Conservation (phyloP, 2,113 vertebrate genomes). For the Leptosomus discolor region DNA sequence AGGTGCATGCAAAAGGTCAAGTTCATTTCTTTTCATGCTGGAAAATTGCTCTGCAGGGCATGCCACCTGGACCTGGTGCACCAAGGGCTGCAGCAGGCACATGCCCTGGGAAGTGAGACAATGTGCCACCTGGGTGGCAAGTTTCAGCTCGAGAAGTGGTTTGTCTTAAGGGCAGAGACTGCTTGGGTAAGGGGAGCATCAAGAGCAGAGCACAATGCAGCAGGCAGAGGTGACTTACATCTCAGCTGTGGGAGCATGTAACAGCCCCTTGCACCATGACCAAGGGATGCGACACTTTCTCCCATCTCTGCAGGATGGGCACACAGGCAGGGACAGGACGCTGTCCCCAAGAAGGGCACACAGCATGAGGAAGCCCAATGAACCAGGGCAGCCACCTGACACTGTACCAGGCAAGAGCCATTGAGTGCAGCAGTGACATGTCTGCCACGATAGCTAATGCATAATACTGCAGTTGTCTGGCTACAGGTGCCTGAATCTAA, state of each 20-base stretch:
- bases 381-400: background rate
- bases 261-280: background rate
- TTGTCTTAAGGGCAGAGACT: background rate
- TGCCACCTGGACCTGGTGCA: too few relatives aligned
- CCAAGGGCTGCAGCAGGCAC: too few relatives aligned
- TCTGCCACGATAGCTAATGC: background rate
- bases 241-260: background rate
- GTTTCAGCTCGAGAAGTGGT: background rate
- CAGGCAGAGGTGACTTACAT: background rate
- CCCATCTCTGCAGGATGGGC: background rate
- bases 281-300: background rate
- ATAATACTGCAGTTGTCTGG: background rate
- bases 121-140: rapidly evolving
- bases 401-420: background rate
- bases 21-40: background rate
- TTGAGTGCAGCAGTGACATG: background rate
- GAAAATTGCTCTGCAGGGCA: background rate
- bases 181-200: background rate
- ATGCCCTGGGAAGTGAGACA: background rate
- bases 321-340: background rate
- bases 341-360: background rate
- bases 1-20: background rate
- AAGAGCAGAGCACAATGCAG: background rate
- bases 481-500: conserved; percentile 46
- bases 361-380: background rate